Evolutionary conservation across 2,888 invertebrate species (phyloP).

Genomic region (Tridacna gigas): DNA sequence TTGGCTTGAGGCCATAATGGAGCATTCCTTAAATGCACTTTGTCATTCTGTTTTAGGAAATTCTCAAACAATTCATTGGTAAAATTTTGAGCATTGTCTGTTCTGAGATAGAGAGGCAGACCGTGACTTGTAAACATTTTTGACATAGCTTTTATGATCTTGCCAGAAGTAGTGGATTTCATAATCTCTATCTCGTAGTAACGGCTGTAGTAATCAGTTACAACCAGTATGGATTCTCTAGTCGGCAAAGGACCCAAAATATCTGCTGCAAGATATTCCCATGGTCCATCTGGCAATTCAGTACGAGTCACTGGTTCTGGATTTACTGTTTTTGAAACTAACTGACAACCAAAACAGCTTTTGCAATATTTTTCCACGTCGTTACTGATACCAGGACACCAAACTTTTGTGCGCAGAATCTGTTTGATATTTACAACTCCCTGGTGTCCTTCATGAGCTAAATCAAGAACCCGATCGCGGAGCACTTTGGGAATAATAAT

Average conservation of each 20-base stretch:
- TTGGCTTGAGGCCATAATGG: no score
- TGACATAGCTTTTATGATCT: constrained; percentile 1
- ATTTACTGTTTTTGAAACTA: constrained; percentile 21
- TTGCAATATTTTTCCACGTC: constrained; percentile 30
- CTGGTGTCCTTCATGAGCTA: constrained; percentile 57
- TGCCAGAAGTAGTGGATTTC: constrained; percentile 16
- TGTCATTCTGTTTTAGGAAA: constrained; percentile 30
- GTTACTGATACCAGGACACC: constrained; percentile 59
- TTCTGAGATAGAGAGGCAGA: constrained; percentile 26
- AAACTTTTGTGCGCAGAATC: constrained; percentile 43
- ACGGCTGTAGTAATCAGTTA: constrained; percentile 32
- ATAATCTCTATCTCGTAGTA: constrained; percentile 23
- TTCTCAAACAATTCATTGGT: constrained; percentile 30
- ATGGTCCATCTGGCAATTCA: constrained; percentile 45
- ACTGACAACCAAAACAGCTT: constrained; percentile 46
- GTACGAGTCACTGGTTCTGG: constrained; percentile 14
- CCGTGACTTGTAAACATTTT: constrained; percentile 30
- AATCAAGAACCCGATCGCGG: constrained; percentile 26
- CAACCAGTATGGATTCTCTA: constrained; percentile 18
- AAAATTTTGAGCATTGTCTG: constrained; percentile 55
- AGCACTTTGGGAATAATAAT: constrained; percentile 31
- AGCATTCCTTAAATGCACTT: constrained; percentile 40
- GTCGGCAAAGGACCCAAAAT: constrained; percentile 36
- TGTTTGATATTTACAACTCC: constrained; percentile 51
- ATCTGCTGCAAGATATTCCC: constrained; percentile 50